Evolutionary conservation across 2,888 invertebrate genomes (phyloP).

Genomic region (Drosophila colorata): DNA sequence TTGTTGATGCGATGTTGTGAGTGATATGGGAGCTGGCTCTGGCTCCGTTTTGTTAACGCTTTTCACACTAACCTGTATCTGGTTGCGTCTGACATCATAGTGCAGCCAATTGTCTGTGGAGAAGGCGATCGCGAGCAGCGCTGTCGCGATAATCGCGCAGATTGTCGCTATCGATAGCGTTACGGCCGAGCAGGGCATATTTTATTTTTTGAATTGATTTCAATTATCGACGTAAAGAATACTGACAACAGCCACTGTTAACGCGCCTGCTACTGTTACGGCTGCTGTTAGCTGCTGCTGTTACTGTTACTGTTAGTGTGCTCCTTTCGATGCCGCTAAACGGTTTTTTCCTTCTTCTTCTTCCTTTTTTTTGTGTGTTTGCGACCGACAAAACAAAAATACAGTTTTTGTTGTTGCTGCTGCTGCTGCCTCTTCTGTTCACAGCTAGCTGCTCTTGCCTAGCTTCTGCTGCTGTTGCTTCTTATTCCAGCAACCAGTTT

Average conservation of each 20-base stretch:
- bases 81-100: constrained; percentile 95
- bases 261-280: constrained; percentile 14
- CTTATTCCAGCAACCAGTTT: constrained; percentile 70
- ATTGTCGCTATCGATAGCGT: constrained; percentile 98
- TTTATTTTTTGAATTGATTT: constrained; percentile 49
- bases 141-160: constrained; percentile 97
- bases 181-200: constrained; percentile 97
- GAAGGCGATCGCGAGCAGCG: constrained; percentile 96
- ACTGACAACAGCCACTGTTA: constrained; percentile 31
- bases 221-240: background rate
- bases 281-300: constrained; percentile 25
- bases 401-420: constrained; percentile 30
- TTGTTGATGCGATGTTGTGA: constrained; percentile 17
- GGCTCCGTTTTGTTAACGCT: constrained; percentile 39
- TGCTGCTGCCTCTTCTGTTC: constrained; percentile 39
- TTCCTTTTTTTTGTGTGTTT: constrained; percentile 26
- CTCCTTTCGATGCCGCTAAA: constrained; percentile 32
- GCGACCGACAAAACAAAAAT: constrained; percentile 36
- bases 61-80: constrained; percentile 90
- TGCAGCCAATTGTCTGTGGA: constrained; percentile 98
- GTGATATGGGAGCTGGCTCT: constrained; percentile 25
- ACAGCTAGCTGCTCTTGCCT: constrained; percentile 51
- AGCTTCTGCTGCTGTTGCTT: constrained; percentile 28
- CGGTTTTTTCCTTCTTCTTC: constrained; percentile 23
- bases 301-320: constrained; percentile 47